Evolutionary conservation across 2,113 vertebrate species (phyloP).

Genomic region (Lanius collurio): DNA sequence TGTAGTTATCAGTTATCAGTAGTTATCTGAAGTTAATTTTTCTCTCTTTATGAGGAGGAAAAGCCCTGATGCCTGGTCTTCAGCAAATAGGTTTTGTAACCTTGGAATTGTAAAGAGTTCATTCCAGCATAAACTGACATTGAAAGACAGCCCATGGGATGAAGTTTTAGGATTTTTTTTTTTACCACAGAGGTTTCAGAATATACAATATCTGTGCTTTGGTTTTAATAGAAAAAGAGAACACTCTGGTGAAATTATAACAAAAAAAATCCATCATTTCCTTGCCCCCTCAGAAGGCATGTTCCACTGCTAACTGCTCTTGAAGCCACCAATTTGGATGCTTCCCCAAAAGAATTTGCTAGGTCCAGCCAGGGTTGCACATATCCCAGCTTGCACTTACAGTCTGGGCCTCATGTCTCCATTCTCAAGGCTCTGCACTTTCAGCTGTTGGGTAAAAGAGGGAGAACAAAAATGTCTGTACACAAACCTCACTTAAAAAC

Average conservation of each 20-base stretch:
- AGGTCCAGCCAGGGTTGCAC: neutral
- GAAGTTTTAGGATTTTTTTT: neutral
- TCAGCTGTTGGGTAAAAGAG: neutral
- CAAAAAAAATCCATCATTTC: neutral
- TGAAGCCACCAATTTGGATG: neutral
- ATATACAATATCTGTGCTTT: neutral
- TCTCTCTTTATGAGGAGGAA: neutral
- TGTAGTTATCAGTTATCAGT: neutral
- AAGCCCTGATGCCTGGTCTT: neutral
- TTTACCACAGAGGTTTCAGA: neutral
- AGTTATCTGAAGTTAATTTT: neutral
- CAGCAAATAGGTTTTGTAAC: neutral
- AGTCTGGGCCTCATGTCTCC: neutral
- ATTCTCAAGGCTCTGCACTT: neutral
- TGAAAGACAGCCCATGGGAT: neutral
- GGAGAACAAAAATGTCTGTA: neutral
- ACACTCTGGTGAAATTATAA: neutral
- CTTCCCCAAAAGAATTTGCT: neutral
- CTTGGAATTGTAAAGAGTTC: neutral
- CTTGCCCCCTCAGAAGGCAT: neutral
- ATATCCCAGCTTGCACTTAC: fast-evolving
- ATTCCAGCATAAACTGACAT: neutral
- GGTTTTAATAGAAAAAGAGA: neutral
- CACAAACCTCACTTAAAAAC: neutral
- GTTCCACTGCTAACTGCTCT: neutral